Base-by-base conservation (phyloP, 2,888 invertebrate species). In the Drosophila vallismaia region DNA sequence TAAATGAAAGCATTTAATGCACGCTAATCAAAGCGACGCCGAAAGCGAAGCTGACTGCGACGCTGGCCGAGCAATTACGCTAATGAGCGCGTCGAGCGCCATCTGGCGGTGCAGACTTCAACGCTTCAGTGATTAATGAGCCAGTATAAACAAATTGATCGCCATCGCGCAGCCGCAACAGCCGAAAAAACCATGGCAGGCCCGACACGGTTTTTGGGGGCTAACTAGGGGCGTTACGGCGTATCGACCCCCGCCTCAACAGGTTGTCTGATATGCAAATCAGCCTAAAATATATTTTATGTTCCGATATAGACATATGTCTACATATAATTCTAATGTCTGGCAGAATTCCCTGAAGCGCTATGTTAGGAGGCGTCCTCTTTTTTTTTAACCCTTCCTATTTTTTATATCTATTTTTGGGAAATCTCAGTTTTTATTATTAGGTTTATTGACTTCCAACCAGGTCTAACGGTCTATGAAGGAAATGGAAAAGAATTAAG, bases 41-140 rank as follows among this genome's bases (percentile, higher is more conserved):
- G 54, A 19, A 54, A 26, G 57, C 31, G 63, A 14, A n/a, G 53
- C 29, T 24, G 42, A 9, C 44, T 44, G 44, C 49, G 56, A 51
- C 51, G 76, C 60, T 63, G 67, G 55, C 69, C 58, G 71, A 60
- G 78, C 85, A 87, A 88, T 79, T 79, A 77, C 78, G 71, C 72
- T 78, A 85, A 78, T 76, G 72, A 79, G 82, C 80, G 69, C 79
- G 72, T 71, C 83, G 70, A 86, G 80, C 81, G 77, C 73, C 79
- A 77, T 76, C 74, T 70, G 71, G 77, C 77, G 85, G 75, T 75
- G 76, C 56, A 73, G 57, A 62, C 77, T 80, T 89, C 88, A 87
- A 77, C 86, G 89, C 82, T 77, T 78, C 71, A 77, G 76, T 88
- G 89, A 88, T 88, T 88, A 88, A 89, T 89, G 85, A 85, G 71